Base-by-base conservation (phyloP, 2,888 invertebrate genomes). In the Leucania comma region DNA sequence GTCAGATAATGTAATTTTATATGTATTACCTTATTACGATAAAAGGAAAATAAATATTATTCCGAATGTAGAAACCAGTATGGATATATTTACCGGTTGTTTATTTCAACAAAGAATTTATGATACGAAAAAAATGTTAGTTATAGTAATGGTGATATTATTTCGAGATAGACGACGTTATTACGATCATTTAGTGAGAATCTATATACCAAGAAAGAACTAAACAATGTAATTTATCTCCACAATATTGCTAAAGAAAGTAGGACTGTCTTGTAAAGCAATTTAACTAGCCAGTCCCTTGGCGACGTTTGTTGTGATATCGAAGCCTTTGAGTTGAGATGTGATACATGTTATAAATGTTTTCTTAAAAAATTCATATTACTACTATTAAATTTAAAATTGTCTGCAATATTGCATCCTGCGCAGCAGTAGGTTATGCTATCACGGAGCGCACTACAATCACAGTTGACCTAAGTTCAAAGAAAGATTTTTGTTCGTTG, bases 61-160 rank as follows among this genome's bases (percentile, higher is more conserved):
- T 26, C 12, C n/a, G n/a, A 32, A 57, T 32, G 6, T 22, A 32
- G n/a, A 14, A 42, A 24, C 10, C n/a, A 24, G 42, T 42, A 42
- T 42, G 42, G 17, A 42, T 42, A 42, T 42, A 20, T 17, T 17
- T 42, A 42, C 42, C 0, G 38, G 26, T 9, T n/a, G 1, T n/a
- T 48, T 56, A 56, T 56, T 48, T 38, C 24, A 9, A 1, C 14
- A n/a, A 70, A 24, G 1, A 63, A 24, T 50, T 46, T 58, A n/a
- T 32, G 32, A 24, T 12, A n/a, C 38, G 17, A 1, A 56, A 38
- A 32, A 38, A 32, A 14, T 38, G 0, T 61, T 69, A 5, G 8
- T 8, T 20, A 26, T 14, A 26, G 10, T 17, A 51, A 35, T 48
- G 4, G 22, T 26, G 17, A 22, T 2, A 22, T 54, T 68, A 14